Base-by-base conservation (phyloP, 1,140 invertebrate genomes). In the Euschistus heros region DNA sequence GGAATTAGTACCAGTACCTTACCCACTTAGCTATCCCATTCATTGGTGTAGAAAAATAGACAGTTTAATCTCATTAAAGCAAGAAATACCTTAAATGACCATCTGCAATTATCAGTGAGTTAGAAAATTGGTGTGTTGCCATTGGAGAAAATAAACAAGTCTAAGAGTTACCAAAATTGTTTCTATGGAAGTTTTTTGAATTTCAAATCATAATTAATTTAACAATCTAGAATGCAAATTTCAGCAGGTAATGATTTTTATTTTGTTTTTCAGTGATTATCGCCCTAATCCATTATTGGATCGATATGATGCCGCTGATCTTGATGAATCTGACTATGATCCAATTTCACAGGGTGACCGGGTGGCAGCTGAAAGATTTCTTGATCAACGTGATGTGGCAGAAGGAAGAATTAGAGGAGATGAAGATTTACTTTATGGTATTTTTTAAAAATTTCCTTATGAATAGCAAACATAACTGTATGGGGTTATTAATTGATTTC, bases 201-300 rank as follows among this genome's bases (percentile, higher is more conserved):
- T n/a, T n/a, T n/a, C n/a, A n/a, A n/a, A n/a, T n/a, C n/a, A n/a
- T n/a, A n/a, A n/a, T n/a, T n/a, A n/a, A n/a, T n/a, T n/a, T n/a
- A n/a, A n/a, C n/a, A n/a, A n/a, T n/a, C 27, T 30, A 30, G 3
- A 30, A 30, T 2, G 7, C 2, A 30, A 30, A 30, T 30, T 7
- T 30, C 2, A 30, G 27, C 7, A 14, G 3, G 42, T 46, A 22
- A 15, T 42, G 44, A 68, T 65, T 60, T 44, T 59, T 65, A 37
- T 66, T 10, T 46, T 59, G 5, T 54, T 8, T 73, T 78, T 10
- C 74, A 95, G 92, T 68, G 97, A 99, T 79, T 99, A 99, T 78
- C 92, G 92, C 5, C 83, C 91, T 0, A 96, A 98, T 84, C 91
- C 96, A 64, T 94, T 87, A 63, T 76, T 99, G 70, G 97, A 99